Base-by-base conservation (phyloP, 2,888 invertebrate species). In the Cheilosia vulpina region DNA sequence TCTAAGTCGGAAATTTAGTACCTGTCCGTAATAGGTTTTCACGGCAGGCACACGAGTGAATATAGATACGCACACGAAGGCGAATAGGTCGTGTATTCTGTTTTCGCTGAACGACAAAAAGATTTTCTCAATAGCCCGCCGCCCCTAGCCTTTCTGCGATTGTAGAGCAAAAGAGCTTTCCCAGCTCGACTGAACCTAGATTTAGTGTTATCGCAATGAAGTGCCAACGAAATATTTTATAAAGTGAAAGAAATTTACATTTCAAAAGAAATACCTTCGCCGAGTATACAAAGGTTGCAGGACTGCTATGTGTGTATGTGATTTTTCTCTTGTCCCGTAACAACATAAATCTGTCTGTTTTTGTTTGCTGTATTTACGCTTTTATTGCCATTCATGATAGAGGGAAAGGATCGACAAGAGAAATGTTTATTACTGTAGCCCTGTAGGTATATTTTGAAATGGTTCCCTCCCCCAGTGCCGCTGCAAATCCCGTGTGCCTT, bases 1-100 rank as follows among this genome's bases (percentile, higher is more conserved):
- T 80, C 65, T 80, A 80, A 84, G 84, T 71, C 80, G 69, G 66
- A 84, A 84, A 84, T 84, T 84, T 80, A 84, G 80, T 84, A 80
- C 75, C 84, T 80, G 80, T 76, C 75, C 50, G 84, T 84, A 84
- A 84, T 84, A 75, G 80, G 75, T 80, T 78, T 76, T 65, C 41
- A 80, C 21, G 52, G 45, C 43, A 50, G 41, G 66, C 41, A 43
- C 24, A 38, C 21, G 34, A 41, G 31, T 50, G 50, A 52, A 62
- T 47, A 66, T 50, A 55, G 43, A 62, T 43, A 66, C 66, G 57
- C 63, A 69, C 57, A 63, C 27, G 21, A 34, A 45, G 21, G 41
- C 50, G 34, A 66, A 78, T 38, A 55, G 50, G 62, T 79, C 63
- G 45, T 75, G 69, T 84, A 63, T 73, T 15, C 53, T 63, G 75